Conservation (phyloP, 2,113 vertebrate genomes). For the Pagrus major region DNA sequence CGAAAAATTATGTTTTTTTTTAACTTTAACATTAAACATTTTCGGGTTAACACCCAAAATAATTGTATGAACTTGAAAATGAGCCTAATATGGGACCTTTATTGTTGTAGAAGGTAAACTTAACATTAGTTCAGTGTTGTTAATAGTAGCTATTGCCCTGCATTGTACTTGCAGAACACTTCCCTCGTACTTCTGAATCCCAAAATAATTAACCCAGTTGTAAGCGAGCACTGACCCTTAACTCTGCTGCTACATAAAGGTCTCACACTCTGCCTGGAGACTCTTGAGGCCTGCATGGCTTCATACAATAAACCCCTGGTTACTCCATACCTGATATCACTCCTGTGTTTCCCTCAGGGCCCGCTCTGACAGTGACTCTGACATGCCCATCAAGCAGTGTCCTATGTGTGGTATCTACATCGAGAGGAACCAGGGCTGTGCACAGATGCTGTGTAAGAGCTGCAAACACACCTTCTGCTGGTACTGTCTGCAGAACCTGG, state of each 20-base stretch:
- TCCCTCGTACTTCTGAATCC: slow-evolving; percentile 20
- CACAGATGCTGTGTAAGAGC: slow-evolving; percentile 99
- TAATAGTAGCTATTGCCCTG: background rate
- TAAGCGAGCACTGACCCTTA: slow-evolving; percentile 10
- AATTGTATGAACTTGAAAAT: no score
- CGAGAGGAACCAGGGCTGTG: slow-evolving; percentile 96
- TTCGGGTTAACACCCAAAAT: no score
- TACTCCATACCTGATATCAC: background rate
- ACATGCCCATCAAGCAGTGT: slow-evolving; percentile 93
- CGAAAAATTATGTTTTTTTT: no score
- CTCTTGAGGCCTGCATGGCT: background rate
- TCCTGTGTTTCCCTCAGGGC: slow-evolving; percentile 45
- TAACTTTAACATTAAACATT: no score
- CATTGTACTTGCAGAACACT: background rate
- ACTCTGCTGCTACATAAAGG: slow-evolving; percentile 52
- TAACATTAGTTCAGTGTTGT: background rate
- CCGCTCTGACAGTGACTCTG: slow-evolving; percentile 77
- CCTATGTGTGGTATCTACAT: slow-evolving; percentile 94
- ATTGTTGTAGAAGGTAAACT: no score
- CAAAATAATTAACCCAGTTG: slow-evolving; percentile 52
- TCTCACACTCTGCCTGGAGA: slow-evolving; percentile 12
- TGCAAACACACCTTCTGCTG: slow-evolving; percentile 99
- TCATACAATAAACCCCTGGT: background rate
- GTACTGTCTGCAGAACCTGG: slow-evolving; percentile 97
- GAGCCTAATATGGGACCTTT: no score